Percentiles rank a stretch among this genome's conserved stretches.
Conservation (phyloP, 2,113 vertebrate species). For the Hoplias malabaricus region DNA sequence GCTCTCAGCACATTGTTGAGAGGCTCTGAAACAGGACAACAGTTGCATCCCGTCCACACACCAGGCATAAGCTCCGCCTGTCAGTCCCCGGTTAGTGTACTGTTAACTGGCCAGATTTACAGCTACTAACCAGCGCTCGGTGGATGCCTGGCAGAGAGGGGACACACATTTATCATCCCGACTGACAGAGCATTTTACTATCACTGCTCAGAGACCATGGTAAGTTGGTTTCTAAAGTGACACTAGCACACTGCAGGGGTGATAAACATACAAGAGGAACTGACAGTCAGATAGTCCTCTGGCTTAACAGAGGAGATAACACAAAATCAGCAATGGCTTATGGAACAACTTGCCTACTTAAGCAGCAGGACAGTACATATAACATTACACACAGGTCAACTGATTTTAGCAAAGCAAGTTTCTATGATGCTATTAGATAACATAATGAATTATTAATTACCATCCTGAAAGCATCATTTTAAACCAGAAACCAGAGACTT, state of each 20-base stretch:
- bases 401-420: background rate
- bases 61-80: conserved; percentile 75
- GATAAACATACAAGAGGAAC: conserved; percentile 23
- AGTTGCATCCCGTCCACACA: conserved; percentile 81
- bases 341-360: background rate
- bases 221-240: conserved; percentile 16
- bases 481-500: background rate
- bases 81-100: conserved; percentile 78
- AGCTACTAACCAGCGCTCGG: conserved; percentile 72
- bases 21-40: conserved; percentile 78
- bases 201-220: conserved; percentile 5
- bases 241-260: conserved; percentile 20
- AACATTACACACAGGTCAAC: background rate
- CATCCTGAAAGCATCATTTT: background rate
- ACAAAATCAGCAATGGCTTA: conserved; percentile 3
- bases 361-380: background rate
- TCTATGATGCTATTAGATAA: too few relatives aligned
- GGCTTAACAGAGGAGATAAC: conserved; percentile 15
- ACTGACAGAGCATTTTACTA: conserved; percentile 57
- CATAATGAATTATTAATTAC: too few relatives aligned
- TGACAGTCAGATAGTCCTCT: conserved; percentile 4
- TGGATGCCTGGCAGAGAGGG: conserved; percentile 61
- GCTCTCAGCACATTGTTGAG: conserved; percentile 79
- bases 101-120: conserved; percentile 84
- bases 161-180: conserved; percentile 54